A percentile compares a stretch with the other conserved stretches of the same genome.
phyloP scores from a whole-genome alignment of 2,888 invertebrate genomes.

The Drosophila basisetae region DNA sequence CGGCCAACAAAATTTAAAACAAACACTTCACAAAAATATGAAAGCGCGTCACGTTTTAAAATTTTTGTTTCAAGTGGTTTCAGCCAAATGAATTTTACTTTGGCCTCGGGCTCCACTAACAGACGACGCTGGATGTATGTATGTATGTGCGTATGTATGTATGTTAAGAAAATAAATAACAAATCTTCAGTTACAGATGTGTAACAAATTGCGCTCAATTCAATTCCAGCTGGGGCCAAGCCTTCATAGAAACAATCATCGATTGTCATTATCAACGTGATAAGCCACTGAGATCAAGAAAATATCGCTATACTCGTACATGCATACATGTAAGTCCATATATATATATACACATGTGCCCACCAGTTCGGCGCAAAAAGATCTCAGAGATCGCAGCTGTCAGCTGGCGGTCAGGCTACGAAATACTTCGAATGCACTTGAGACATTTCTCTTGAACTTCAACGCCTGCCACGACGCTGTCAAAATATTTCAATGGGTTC shows the following conservation, averaged over 20 bases:
- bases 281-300: constrained; percentile 51
- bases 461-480: constrained; percentile 79
- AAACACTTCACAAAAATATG: constrained; percentile 61
- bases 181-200: constrained; percentile 54
- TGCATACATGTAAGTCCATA: too few relatives aligned
- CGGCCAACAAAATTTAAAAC: constrained; percentile 60
- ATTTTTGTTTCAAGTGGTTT: constrained; percentile 53
- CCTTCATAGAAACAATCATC: constrained; percentile 40
- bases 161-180: constrained; percentile 63
- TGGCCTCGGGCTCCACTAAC: constrained; percentile 27
- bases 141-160: neutral
- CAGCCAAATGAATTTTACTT: constrained; percentile 31
- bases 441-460: constrained; percentile 81
- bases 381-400: constrained; percentile 64
- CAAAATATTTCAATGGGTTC: constrained; percentile 77
- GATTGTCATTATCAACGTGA: constrained; percentile 70
- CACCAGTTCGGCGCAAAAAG: constrained; percentile 16
- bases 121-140: constrained; percentile 38
- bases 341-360: constrained; percentile 4
- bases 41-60: constrained; percentile 70
- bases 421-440: constrained; percentile 79
- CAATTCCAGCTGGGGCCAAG: constrained; percentile 57
- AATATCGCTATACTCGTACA: neutral
- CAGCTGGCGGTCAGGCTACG: constrained; percentile 63
- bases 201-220: constrained; percentile 69